A percentile compares a stretch with the other conserved stretches of the same genome.
Evolutionary conservation across 2,888 invertebrate genomes (phyloP).

Genomic region (Hyposoter dolosus): DNA sequence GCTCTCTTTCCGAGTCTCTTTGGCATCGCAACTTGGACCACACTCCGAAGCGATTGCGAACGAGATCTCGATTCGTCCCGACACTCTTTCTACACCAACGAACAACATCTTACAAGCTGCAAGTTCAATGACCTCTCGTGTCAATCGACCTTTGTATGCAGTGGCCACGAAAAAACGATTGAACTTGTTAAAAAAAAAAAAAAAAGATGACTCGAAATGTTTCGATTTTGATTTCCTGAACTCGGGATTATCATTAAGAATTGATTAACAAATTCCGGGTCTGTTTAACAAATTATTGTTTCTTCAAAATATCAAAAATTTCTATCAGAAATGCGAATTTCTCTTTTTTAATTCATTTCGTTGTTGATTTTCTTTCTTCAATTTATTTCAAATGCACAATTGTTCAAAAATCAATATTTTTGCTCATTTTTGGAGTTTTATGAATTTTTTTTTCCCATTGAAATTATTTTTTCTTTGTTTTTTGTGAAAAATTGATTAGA

Average conservation of each 20-base stretch:
- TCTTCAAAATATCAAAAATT: neutral
- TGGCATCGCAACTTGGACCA: constrained; percentile 73
- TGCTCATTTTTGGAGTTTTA: too few species aligned
- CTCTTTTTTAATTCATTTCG: too few species aligned
- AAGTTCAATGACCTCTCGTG: constrained; percentile 6
- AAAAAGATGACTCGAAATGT: neutral
- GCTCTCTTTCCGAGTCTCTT: constrained; percentile 80
- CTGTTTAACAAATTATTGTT: neutral
- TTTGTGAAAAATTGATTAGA: too few species aligned
- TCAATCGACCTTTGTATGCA: neutral
- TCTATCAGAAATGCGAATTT: neutral
- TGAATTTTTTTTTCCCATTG: too few species aligned
- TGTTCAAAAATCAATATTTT: too few species aligned
- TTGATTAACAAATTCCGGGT: neutral
- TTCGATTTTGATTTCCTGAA: neutral
- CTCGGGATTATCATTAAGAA: neutral
- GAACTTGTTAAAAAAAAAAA: constrained; percentile 8
- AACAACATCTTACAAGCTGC: constrained; percentile 37
- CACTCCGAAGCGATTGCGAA: constrained; percentile 53
- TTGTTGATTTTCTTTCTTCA: too few species aligned
- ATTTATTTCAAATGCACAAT: too few species aligned
- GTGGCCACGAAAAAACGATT: neutral
- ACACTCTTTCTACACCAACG: constrained; percentile 7
- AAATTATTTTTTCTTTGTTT: too few species aligned
- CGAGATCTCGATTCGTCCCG: constrained; percentile 64